phyloP scores from a whole-genome alignment of 1,140 invertebrate genomes.

The Drosophila prosaltans region DNA sequence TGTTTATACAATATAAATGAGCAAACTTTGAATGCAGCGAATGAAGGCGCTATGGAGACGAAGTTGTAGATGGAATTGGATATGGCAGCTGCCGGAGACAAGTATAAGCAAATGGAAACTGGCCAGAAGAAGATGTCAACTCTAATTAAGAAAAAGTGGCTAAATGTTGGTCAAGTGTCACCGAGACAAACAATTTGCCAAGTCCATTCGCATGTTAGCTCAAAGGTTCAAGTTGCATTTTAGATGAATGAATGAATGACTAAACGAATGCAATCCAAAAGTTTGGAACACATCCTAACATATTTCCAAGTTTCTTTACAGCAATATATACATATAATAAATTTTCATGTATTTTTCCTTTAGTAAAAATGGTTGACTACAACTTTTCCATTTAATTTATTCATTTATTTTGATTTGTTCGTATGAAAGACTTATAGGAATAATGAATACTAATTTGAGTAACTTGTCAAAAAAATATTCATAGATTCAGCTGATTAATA shows the following conservation, averaged over 20 bases:
- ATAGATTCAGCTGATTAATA: too few relatives aligned
- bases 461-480: too few relatives aligned
- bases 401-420: too few relatives aligned
- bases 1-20: constrained; percentile 80
- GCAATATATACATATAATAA: too few relatives aligned
- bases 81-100: background rate
- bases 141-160: constrained; percentile 49
- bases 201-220: background rate
- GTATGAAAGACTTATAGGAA: too few relatives aligned
- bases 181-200: constrained; percentile 16
- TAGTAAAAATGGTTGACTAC: too few relatives aligned
- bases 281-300: too few relatives aligned
- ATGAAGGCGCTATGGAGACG: constrained; percentile 9
- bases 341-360: too few relatives aligned
- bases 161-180: constrained; percentile 18
- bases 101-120: background rate
- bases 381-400: too few relatives aligned
- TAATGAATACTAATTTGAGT: too few relatives aligned
- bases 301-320: too few relatives aligned
- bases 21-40: constrained; percentile 61
- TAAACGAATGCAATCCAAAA: background rate
- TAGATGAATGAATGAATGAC: background rate
- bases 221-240: background rate
- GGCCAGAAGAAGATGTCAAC: constrained; percentile 31
- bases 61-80: constrained; percentile 2